Evolutionary conservation across 64 coral and sea anemone species (phyloP).

Genomic region (Montipora foliosa): DNA sequence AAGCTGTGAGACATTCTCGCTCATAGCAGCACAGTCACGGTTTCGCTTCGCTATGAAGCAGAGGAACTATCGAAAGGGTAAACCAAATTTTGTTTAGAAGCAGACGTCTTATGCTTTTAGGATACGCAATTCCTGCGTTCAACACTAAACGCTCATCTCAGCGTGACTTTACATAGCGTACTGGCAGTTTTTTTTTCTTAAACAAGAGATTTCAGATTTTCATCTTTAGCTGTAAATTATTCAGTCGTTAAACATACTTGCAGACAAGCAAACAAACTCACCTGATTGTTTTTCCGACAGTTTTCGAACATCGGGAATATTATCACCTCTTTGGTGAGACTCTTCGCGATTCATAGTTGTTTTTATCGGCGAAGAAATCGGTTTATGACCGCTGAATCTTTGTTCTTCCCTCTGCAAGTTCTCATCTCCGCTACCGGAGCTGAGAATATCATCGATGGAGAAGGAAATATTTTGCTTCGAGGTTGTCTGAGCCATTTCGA

Average conservation of each 20-base stretch:
- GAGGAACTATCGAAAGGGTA: too few relatives aligned
- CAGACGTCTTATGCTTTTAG: too few relatives aligned
- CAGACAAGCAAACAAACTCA: background rate
- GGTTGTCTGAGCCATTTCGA: conserved; percentile 33
- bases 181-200: too few relatives aligned
- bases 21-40: too few relatives aligned
- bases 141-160: too few relatives aligned
- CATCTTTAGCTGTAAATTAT: too few relatives aligned
- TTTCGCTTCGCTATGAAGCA: too few relatives aligned
- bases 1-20: background rate
- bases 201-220: too few relatives aligned
- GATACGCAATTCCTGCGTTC: too few relatives aligned
- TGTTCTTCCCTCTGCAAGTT: background rate
- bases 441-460: conserved; percentile 69
- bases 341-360: conserved; percentile 11
- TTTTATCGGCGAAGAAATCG: conserved; percentile 16
- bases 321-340: background rate
- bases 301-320: background rate
- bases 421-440: conserved; percentile 15
- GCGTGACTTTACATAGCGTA: too few relatives aligned
- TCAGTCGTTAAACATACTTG: background rate
- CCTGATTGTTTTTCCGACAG: conserved; percentile 5
- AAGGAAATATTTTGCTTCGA: conserved; percentile 52
- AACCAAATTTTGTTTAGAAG: too few relatives aligned
- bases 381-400: background rate